Conservation (phyloP, 2,113 vertebrate species). For the Hipposideros armiger region DNA sequence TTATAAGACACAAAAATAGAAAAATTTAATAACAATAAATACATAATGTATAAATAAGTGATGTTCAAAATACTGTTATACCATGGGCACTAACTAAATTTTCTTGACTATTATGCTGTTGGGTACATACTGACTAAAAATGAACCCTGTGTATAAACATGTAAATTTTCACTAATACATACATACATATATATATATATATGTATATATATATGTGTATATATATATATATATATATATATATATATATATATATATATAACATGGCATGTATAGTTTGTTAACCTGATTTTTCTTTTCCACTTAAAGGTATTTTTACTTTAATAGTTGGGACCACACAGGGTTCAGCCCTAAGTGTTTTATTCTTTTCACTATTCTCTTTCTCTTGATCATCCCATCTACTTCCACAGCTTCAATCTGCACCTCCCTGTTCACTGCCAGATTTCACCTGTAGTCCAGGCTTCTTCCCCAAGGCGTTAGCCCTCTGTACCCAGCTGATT, state of each 20-base stretch:
- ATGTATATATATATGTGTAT: too few relatives aligned
- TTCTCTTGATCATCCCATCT: too few relatives aligned
- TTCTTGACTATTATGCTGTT: not conserved
- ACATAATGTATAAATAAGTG: not conserved
- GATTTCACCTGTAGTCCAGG: not conserved
- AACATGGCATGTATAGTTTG: not conserved
- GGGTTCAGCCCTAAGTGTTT: not conserved
- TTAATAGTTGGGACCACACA: not conserved
- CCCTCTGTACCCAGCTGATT: fast-evolving
- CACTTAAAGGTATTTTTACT: not conserved
- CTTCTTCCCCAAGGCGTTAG: too few relatives aligned
- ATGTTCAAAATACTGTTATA: not conserved
- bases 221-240: too few relatives aligned
- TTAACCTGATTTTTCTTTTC: not conserved
- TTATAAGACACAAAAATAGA: not conserved
- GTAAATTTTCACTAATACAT: not conserved
- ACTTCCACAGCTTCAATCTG: not conserved
- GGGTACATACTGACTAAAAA: not conserved
- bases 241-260: too few relatives aligned
- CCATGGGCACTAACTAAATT: too few relatives aligned
- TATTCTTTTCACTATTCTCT: not conserved
- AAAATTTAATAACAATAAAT: not conserved
- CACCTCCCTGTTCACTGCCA: not conserved
- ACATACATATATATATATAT: too few relatives aligned
- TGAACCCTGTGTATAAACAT: not conserved